A percentile compares a stretch with the other conserved stretches of the same genome.
phyloP scores from a whole-genome alignment of 1,140 invertebrate genomes.

The Anadara kagoshimensis region DNA sequence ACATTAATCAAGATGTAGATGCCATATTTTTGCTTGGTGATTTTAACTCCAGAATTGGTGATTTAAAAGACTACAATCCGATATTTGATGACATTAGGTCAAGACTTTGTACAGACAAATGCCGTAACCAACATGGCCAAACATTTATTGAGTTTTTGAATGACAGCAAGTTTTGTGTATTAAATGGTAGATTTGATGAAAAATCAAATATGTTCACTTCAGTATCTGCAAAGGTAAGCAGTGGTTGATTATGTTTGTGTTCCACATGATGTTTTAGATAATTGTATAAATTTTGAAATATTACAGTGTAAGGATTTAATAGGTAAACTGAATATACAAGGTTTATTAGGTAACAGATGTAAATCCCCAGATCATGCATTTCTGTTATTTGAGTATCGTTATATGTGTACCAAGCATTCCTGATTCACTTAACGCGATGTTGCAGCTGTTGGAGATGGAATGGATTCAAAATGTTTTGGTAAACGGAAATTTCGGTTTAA shows the following conservation, averaged over 20 bases:
- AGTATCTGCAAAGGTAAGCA: conserved; percentile 9
- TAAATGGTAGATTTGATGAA: conserved; percentile 26
- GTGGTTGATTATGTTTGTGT: too few relatives aligned
- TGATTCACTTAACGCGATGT: neutral
- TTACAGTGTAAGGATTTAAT: neutral
- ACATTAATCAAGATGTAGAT: too few relatives aligned
- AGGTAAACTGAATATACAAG: neutral
- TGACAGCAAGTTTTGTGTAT: conserved; percentile 22
- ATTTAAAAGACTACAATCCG: conserved; percentile 1
- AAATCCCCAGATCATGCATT: conserved; percentile 16
- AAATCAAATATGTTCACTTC: neutral
- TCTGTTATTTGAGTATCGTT: neutral
- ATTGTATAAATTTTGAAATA: conserved; percentile 4
- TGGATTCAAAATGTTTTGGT: neutral
- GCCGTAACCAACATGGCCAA: conserved; percentile 18
- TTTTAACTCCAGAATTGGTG: conserved; percentile 18
- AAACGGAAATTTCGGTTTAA: neutral
- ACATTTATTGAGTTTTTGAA: conserved; percentile 20
- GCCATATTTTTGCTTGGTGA: conserved; percentile 10
- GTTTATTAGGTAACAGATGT: neutral
- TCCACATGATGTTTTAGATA: neutral
- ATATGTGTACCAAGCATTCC: neutral
- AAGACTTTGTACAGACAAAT: neutral
- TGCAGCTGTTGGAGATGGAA: neutral
- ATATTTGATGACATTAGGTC: conserved; percentile 8